Evolutionary conservation across 1,140 invertebrate genomes (phyloP).

Genomic region (Pogonus chalceus): DNA sequence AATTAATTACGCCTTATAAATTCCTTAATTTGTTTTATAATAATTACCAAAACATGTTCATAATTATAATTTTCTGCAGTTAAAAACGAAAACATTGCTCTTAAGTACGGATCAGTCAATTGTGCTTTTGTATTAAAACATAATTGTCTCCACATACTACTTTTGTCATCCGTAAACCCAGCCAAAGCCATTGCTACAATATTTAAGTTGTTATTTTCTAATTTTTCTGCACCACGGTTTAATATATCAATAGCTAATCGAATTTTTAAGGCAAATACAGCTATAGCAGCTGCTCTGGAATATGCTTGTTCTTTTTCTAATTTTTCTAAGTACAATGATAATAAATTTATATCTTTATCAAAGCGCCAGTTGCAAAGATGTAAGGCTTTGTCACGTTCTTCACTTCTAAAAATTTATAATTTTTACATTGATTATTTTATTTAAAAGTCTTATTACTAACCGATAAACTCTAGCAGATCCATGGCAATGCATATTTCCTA

Average conservation of each 20-base stretch:
- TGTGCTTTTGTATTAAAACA: slow-evolving; percentile 59
- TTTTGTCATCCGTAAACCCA: slow-evolving; percentile 74
- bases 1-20: slow-evolving; percentile 17
- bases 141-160: slow-evolving; percentile 71
- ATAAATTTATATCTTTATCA: slow-evolving; percentile 46
- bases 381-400: slow-evolving; percentile 66
- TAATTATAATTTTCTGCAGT: slow-evolving; percentile 71
- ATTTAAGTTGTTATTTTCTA: slow-evolving; percentile 33
- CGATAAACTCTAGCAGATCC: slow-evolving; percentile 39
- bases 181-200: slow-evolving; percentile 85
- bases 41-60: slow-evolving; percentile 64
- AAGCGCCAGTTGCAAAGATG: slow-evolving; percentile 81
- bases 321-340: slow-evolving; percentile 44
- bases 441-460: slow-evolving; percentile 25
- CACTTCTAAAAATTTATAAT: slow-evolving; percentile 44
- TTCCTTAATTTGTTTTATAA: not conserved
- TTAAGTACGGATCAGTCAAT: slow-evolving; percentile 78
- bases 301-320: slow-evolving; percentile 53
- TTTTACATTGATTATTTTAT: slow-evolving; percentile 27
- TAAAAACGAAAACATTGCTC: slow-evolving; percentile 86
- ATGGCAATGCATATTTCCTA: slow-evolving; percentile 29
- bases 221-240: slow-evolving; percentile 48
- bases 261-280: slow-evolving; percentile 81
- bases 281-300: slow-evolving; percentile 79
- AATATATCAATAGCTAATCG: slow-evolving; percentile 76